Evolutionary conservation across 1,140 invertebrate genomes (phyloP).

Genomic region (Cyphomyrmex costatus): DNA sequence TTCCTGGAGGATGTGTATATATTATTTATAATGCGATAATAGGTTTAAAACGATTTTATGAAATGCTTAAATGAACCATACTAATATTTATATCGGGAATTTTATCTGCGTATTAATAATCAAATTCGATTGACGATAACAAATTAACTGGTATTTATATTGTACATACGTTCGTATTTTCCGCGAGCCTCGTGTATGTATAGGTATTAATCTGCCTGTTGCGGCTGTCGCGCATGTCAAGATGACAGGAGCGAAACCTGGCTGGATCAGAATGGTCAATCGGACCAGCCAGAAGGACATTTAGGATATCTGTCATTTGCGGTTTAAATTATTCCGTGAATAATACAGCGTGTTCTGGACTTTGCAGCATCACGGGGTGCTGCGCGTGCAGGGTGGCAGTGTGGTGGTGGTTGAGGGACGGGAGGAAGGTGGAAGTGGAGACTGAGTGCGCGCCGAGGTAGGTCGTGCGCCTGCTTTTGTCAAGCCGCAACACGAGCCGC

Average conservation of each 20-base stretch:
- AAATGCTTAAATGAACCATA: too few relatives aligned
- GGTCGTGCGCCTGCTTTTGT: slow-evolving; percentile 70
- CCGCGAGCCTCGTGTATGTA: background rate
- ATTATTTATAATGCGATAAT: too few relatives aligned
- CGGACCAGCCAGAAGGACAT: slow-evolving; percentile 15
- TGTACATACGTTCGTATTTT: background rate
- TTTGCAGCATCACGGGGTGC: slow-evolving; percentile 5
- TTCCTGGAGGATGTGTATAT: too few relatives aligned
- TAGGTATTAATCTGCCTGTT: slow-evolving; percentile 57
- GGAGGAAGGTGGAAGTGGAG: background rate
- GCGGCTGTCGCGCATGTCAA: slow-evolving; percentile 44
- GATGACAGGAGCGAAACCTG: slow-evolving; percentile 30
- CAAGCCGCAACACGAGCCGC: slow-evolving; percentile 73
- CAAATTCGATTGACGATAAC: slow-evolving; percentile 1
- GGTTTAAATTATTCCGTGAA: slow-evolving; percentile 74
- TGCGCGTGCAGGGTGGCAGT: background rate
- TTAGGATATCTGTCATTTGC: slow-evolving; percentile 63
- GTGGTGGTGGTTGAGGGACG: background rate
- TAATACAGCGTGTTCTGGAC: slow-evolving; percentile 61
- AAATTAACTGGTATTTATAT: background rate
- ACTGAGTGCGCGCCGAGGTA: slow-evolving; percentile 49
- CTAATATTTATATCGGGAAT: too few relatives aligned
- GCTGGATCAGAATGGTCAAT: slow-evolving; percentile 51
- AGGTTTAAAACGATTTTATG: too few relatives aligned
- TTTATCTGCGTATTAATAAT: slow-evolving; percentile 10